Percentiles rank a stretch among this genome's conserved stretches.
Evolutionary conservation across 2,113 vertebrate species (phyloP).

Genomic region (Psilopsiagon aymara): DNA sequence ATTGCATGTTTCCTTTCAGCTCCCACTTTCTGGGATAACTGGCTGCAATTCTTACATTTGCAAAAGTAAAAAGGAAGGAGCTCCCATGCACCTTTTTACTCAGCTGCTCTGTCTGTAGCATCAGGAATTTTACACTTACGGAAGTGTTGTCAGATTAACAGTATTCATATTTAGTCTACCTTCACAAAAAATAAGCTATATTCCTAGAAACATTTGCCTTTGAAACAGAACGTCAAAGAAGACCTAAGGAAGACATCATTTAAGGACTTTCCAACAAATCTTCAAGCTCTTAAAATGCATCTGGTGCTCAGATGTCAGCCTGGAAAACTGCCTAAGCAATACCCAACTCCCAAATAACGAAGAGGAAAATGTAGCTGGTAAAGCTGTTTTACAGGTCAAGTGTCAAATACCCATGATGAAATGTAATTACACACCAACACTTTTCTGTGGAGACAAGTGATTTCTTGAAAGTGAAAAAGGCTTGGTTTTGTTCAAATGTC

Average conservation of each 20-base stretch:
- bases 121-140: background rate
- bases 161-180: background rate
- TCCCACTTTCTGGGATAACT: background rate
- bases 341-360: constrained; percentile 23
- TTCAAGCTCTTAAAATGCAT: constrained; percentile 25
- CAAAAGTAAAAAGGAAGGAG: background rate
- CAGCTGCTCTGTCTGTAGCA: background rate
- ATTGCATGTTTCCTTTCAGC: background rate
- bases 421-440: constrained; percentile 56
- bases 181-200: background rate
- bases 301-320: constrained; percentile 31
- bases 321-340: constrained; percentile 57
- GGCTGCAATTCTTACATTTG: background rate
- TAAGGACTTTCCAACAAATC: background rate
- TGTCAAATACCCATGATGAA: constrained; percentile 36
- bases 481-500: constrained; percentile 21
- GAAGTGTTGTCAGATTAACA: background rate
- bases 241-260: background rate
- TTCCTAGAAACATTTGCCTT: background rate
- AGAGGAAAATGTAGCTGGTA: constrained; percentile 46
- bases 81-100: background rate
- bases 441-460: constrained; percentile 44
- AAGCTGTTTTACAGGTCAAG: constrained; percentile 45
- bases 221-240: background rate
- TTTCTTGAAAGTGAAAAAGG: constrained; percentile 54